Percentiles rank a stretch among this genome's conserved stretches.
Conservation (phyloP, 2,888 invertebrate genomes). For the Epicampocera succincta region DNA sequence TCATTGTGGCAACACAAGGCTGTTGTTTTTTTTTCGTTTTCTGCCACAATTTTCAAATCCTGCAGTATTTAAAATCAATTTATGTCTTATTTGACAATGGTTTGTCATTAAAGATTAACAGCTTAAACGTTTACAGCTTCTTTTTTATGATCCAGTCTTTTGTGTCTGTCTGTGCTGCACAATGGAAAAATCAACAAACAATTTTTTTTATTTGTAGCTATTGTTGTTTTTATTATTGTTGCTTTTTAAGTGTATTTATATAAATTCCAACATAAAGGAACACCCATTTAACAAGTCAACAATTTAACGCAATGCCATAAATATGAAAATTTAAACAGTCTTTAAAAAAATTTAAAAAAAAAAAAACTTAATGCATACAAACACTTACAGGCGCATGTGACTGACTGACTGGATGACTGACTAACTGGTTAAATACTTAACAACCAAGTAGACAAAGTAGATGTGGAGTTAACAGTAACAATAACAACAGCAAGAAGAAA, state of each 20-base stretch:
- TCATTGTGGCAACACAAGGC: background rate
- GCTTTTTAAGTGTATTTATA: conserved; percentile 46
- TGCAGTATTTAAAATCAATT: conserved; percentile 68
- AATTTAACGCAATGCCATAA: conserved; percentile 81
- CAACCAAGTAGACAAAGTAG: conserved; percentile 60
- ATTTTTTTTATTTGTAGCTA: conserved; percentile 57
- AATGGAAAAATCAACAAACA: conserved; percentile 32
- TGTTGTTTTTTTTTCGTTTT: background rate
- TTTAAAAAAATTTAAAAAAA: conserved; percentile 34
- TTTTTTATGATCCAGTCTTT: conserved; percentile 60
- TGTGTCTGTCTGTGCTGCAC: conserved; percentile 26
- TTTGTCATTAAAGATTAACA: conserved; percentile 70
- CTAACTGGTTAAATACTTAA: conserved; percentile 64
- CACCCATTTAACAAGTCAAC: conserved; percentile 82
- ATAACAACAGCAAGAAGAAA: conserved; percentile 32
- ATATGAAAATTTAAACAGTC: conserved; percentile 74
- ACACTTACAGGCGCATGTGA: conserved; percentile 28
- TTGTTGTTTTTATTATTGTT: conserved; percentile 50
- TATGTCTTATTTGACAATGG: conserved; percentile 70
- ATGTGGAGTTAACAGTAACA: conserved; percentile 54
- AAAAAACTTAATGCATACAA: conserved; percentile 8
- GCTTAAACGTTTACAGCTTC: conserved; percentile 72
- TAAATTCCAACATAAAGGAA: conserved; percentile 74
- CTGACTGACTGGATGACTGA: conserved; percentile 47
- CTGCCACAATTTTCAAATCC: conserved; percentile 44